Evolutionary conservation across 1,140 invertebrate species (phyloP), one percentile per base, ranked within the genome.

Genomic region (Mylabris phalerata): DNA sequence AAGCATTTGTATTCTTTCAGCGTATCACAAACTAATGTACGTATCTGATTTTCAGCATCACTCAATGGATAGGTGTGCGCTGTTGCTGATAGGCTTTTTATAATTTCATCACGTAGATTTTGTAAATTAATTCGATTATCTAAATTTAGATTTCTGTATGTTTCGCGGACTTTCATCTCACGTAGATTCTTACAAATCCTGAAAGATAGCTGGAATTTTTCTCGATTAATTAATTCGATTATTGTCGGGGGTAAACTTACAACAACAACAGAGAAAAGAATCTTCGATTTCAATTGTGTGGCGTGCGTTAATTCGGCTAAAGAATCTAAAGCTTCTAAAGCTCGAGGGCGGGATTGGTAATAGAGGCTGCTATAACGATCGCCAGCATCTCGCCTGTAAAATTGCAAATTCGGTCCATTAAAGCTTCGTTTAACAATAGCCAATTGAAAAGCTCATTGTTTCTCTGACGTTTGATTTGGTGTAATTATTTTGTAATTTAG

Each of bases 231-330:
- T 52, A 2, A 42, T 42, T 42, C 4, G 4, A 42, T 7, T 42
- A n/a, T 42, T 42, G 41, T 42, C 0, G 5, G 3, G 10, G 41
- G 55, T 4, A 2, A 66, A 88, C 89, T 88, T 79, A 96, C 93
- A 75, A 96, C 93, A 66, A 95, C 85, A 45, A 96, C 89, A 48
- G 93, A 96, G 74, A 95, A 96, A 40, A 97, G 81, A 57, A 97
- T 90, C 79, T 96, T 97, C 42, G 86, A 86, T 77, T 96, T 96
- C 24, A 96, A 80, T 69, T 94, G 90, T 54, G 88, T 84, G 0
- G 89, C 88, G 51, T 90, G 84, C 46, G 83, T 79, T 7, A 97
- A 78, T 48, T 90, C 84, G 6, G 85, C 82, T 9, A 95, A 76
- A 1, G 80, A 78, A 67, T 93, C 87, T 42, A 96, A 76, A 7